Conservation (phyloP, 2,797 vertebrate species). For the Neomorphus geoffroyi region DNA sequence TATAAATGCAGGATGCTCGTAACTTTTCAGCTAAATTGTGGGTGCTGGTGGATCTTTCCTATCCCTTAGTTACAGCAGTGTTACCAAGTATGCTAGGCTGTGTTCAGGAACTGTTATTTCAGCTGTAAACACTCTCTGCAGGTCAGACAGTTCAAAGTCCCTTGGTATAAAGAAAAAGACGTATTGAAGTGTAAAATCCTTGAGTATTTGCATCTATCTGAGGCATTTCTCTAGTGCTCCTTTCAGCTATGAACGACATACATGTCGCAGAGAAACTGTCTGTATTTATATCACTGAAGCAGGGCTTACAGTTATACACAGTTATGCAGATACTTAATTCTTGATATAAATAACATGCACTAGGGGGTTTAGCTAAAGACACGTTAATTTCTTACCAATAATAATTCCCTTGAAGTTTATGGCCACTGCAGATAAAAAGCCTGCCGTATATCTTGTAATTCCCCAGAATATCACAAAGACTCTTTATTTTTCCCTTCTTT, state of each 20-base stretch:
- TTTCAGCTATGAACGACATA: background rate
- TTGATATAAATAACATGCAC: background rate
- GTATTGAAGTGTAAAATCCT: background rate
- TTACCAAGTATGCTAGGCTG: background rate
- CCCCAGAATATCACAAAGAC: background rate
- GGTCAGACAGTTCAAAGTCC: background rate
- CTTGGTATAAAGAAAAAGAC: background rate
- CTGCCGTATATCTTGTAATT: background rate
- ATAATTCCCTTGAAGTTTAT: background rate
- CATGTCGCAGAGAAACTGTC: background rate
- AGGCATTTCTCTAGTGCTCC: background rate
- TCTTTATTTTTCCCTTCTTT: background rate
- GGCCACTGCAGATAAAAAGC: background rate
- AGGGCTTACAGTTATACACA: background rate
- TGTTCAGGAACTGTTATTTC: background rate
- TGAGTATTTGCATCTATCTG: background rate
- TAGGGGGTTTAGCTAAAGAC: conserved; percentile 4
- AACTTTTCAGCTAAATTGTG: background rate
- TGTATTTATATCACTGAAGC: background rate
- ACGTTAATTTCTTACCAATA: conserved; percentile 20
- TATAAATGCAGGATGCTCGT: background rate
- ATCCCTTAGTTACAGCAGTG: background rate
- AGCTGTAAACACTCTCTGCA: background rate
- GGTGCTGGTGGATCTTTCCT: background rate
- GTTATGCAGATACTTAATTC: conserved; percentile 10